A percentile compares a stretch with the other conserved stretches of the same genome.
phyloP scores from a whole-genome alignment of 2,888 invertebrate genomes.

The Drosophila eohydei region DNA sequence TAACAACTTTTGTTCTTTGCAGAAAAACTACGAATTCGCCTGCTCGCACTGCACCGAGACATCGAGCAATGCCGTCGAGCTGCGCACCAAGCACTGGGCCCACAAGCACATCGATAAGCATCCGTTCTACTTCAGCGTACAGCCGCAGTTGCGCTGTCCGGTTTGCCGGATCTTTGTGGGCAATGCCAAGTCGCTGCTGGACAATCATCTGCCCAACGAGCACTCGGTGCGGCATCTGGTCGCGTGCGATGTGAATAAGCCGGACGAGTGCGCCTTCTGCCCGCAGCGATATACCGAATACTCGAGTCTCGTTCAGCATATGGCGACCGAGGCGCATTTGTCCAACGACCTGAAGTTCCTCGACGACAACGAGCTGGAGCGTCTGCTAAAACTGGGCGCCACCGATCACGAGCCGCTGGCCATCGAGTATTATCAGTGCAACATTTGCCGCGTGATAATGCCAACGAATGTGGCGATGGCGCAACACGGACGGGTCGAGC shows the following conservation, averaged over 20 bases:
- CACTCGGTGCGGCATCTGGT: conserved; percentile 81
- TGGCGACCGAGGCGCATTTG: conserved; percentile 53
- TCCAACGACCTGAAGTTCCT: conserved; percentile 75
- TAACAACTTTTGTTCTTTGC: not conserved
- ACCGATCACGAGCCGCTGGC: rapidly evolving
- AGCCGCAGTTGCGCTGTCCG: conserved; percentile 71
- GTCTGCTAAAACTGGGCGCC: conserved; percentile 53
- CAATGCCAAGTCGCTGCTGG: conserved; percentile 58
- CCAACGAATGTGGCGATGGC: conserved; percentile 68
- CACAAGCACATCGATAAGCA: conserved; percentile 41
- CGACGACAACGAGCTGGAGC: conserved; percentile 42
- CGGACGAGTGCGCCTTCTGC: conserved; percentile 73
- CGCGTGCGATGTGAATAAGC: conserved; percentile 71
- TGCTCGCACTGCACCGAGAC: conserved; percentile 74
- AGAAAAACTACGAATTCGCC: conserved; percentile 51
- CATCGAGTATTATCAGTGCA: conserved; percentile 74
- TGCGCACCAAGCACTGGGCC: conserved; percentile 70
- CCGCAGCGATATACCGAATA: conserved; percentile 44
- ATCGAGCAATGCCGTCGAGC: conserved; percentile 41
- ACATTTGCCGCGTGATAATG: conserved; percentile 73
- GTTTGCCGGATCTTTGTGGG: conserved; percentile 63
- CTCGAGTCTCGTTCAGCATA: conserved; percentile 58
- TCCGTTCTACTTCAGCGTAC: conserved; percentile 78
- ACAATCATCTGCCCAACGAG: conserved; percentile 53
- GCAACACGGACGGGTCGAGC: conserved; percentile 64